Base-by-base conservation (phyloP, 1,140 invertebrate species). In the Habropoda laboriosa region DNA sequence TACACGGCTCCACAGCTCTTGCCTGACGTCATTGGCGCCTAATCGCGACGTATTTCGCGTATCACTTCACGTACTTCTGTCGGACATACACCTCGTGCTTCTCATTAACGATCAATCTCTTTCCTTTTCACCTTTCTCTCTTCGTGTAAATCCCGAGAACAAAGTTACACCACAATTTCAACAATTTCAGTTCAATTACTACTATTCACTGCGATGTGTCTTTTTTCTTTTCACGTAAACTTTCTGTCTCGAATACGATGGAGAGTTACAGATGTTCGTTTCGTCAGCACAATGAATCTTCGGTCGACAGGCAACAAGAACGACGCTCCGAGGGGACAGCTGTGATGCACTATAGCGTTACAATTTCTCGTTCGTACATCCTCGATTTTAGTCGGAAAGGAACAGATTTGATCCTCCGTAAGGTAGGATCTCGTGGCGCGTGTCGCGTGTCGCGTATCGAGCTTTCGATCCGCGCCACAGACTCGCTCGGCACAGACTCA, bases 1-100 rank as follows among this genome's bases (percentile, higher is more conserved):
- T 67, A 73, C 70, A 64, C 72, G 64, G 68, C 60, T 60, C 58
- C 68, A 51, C 70, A 55, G 70, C 74, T 85, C 80, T 87, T 68
- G 88, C 60, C 83, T 89, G 88, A 90, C 88, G 89, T 90, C 88
- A 90, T 87, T 89, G 89, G 89, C 89, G 89, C 89, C 89, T 90
- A 89, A 90, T 86, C 83, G 77, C 79, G 80, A 75, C 81, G 81
- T 82, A 82, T 80, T 80, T 67, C 75, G 67, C 68, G 57, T 49
- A 68, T 24, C 75, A 45, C 40, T 57, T 49, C 49, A 21, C 60
- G 49, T 74, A 67, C 60, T 70, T 55, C n/a, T 38, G 27, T 64
- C 73, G 58, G 16, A 42, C 61, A 38, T 42, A 24, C 68, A 73
- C 70, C 70, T 79, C 68, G 57, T 61, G 66, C 40, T n/a, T 35